A percentile compares a stretch with the other conserved stretches of the same genome.
Evolutionary conservation across 2,888 invertebrate genomes (phyloP).

Genomic region (Orthosia cruda): DNA sequence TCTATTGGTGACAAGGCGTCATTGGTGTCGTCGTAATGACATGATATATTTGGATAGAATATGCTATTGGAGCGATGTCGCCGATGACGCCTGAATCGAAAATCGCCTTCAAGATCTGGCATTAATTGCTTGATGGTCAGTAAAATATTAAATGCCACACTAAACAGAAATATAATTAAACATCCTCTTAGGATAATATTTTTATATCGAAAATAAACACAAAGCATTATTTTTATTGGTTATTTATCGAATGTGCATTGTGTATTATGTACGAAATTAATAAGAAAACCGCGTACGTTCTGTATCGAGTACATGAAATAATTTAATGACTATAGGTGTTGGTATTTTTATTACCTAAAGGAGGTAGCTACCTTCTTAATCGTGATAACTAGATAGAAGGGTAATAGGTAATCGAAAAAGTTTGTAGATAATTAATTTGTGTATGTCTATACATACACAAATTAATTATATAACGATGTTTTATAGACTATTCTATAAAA

Average conservation of each 20-base stretch:
- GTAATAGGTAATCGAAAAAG: not conserved
- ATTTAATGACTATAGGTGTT: too few species aligned
- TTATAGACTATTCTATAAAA: too few species aligned
- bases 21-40: constrained; percentile 43
- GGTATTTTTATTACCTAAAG: not conserved
- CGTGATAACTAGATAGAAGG: too few species aligned
- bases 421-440: too few species aligned
- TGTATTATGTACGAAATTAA: not conserved
- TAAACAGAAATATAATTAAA: not conserved
- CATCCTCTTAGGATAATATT: not conserved
- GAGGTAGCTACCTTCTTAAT: too few species aligned
- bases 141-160: not conserved
- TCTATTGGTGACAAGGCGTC: constrained; percentile 51
- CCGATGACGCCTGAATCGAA: not conserved
- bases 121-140: not conserved
- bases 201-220: not conserved
- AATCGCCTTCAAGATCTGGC: not conserved
- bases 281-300: not conserved
- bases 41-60: constrained; percentile 25
- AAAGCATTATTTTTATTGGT: too few species aligned
- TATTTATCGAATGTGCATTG: too few species aligned
- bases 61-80: not conserved
- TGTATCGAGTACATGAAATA: not conserved
- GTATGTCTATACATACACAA: too few species aligned
- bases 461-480: too few species aligned